Evolutionary conservation across 2,113 vertebrate species (phyloP), one percentile per base, ranked within the genome.

Genomic region (Chaenogobius annularis): DNA sequence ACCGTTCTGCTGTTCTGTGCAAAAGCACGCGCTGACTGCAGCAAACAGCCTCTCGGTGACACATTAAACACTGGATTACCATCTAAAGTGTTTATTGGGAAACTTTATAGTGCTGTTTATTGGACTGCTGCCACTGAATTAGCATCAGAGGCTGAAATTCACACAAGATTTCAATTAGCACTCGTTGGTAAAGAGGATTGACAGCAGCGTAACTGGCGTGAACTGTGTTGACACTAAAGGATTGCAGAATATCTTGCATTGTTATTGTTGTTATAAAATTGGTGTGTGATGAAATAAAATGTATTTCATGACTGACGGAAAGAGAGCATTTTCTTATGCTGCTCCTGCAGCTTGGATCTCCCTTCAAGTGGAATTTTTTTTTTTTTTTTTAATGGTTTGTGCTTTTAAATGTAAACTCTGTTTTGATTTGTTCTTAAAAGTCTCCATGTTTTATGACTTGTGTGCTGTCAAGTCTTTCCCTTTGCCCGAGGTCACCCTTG

Each of bases 131-230:
- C 55, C 55, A 73, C 4, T 10, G 64, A 31, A 66, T 66, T 68
- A 59, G 72, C 72, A 74, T 66, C 37, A n/a, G 47, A 46, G 77
- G 72, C 65, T 75, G 46, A 79, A n/a, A 75, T 72, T 48, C 40
- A 61, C 54, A 54, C 35, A 66, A 52, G 69, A 52, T 87, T 79
- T 73, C 35, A 76, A 76, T 78, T 71, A 72, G 79, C 66, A 35
- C 47, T 66, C 26, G 35, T 62, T 74, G 48, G 75, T 56, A 58
- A 75, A 77, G 66, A 46, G 72, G 83, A 81, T 68, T 74, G 67
- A 66, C 69, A 80, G 50, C 70, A 73, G 66, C 77, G 77, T 77
- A 50, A 61, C 72, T 70, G 61, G 59, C 12, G 44, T 46, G 52
- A 55, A 10, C 35, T 40, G 61, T 11, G 61, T 17, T 63, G 61